Evolutionary conservation across 1,140 invertebrate genomes (phyloP).

Genomic region (Harpegnathos saltator): DNA sequence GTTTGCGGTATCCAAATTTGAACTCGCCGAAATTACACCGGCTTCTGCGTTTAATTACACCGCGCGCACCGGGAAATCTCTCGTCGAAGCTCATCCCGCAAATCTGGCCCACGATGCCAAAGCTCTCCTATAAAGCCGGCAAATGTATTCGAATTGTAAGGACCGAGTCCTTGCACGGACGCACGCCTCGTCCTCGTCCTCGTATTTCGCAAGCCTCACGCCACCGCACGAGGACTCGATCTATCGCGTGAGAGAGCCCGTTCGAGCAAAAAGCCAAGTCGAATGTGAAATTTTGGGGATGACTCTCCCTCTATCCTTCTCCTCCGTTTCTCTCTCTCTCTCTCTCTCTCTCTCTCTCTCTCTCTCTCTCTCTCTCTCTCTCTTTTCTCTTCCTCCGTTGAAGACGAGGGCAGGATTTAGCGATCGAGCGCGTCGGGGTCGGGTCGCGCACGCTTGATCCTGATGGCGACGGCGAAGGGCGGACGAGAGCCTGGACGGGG

Average conservation of each 20-base stretch:
- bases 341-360: background rate
- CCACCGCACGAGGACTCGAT: slow-evolving; percentile 66
- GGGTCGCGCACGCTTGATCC: slow-evolving; percentile 71
- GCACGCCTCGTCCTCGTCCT: slow-evolving; percentile 12
- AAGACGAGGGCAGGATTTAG: slow-evolving; percentile 66
- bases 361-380: background rate
- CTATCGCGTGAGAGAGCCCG: slow-evolving; percentile 55
- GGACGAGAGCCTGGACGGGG: slow-evolving; percentile 34
- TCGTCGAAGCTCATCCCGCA: slow-evolving; percentile 32
- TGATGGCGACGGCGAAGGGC: slow-evolving; percentile 45
- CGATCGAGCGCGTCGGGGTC: slow-evolving; percentile 68
- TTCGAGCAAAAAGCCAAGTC: slow-evolving; percentile 73
- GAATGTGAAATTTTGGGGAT: slow-evolving; percentile 75
- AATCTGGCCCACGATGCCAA: slow-evolving; percentile 42
- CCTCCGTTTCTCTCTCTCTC: background rate
- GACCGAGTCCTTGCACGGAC: slow-evolving; percentile 53
- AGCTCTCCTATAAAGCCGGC: slow-evolving; percentile 43
- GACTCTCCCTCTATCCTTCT: slow-evolving; percentile 25
- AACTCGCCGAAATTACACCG: slow-evolving; percentile 50
- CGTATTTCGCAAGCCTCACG: slow-evolving; percentile 72
- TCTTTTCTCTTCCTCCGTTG: background rate
- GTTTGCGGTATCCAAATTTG: slow-evolving; percentile 30
- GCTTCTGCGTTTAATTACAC: slow-evolving; percentile 56
- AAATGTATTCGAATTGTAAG: slow-evolving; percentile 68
- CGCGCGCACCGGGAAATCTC: slow-evolving; percentile 12